Evolutionary conservation across 2,113 vertebrate genomes (phyloP).

Genomic region (Baryphthengus martii): DNA sequence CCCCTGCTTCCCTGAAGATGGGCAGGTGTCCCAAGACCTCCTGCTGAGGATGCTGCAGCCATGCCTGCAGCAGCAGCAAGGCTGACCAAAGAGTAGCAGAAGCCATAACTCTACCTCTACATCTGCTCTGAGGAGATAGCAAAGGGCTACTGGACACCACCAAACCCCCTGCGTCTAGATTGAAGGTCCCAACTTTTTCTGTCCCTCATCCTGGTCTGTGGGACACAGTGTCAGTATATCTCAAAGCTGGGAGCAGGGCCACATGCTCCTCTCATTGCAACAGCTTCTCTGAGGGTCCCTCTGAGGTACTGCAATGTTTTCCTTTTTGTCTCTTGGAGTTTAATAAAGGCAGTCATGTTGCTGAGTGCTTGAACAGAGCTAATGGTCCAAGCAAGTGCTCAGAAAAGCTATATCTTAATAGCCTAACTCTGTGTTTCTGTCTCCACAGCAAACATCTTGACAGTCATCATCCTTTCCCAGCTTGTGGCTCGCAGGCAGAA

Average conservation of each 20-base stretch:
- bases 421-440: conserved; percentile 40
- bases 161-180: neutral
- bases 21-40: neutral
- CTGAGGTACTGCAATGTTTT: neutral
- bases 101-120: neutral
- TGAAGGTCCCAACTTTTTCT: neutral
- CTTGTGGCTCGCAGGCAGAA: conserved; percentile 94
- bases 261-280: neutral
- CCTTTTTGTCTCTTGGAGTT: neutral
- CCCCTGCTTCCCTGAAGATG: neutral
- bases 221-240: neutral
- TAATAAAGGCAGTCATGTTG: neutral
- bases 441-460: conserved; percentile 91
- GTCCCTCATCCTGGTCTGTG: neutral
- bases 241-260: neutral
- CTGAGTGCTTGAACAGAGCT: neutral
- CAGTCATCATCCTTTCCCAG: conserved; percentile 94
- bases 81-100: neutral
- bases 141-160: neutral
- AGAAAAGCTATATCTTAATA: neutral
- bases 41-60: neutral
- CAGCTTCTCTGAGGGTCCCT: neutral
- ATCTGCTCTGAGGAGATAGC: neutral
- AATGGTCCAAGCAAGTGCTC: neutral
- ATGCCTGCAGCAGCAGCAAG: neutral